Evolutionary conservation across 2,888 invertebrate species (phyloP).

Genomic region (Bruchidius siliquastri): DNA sequence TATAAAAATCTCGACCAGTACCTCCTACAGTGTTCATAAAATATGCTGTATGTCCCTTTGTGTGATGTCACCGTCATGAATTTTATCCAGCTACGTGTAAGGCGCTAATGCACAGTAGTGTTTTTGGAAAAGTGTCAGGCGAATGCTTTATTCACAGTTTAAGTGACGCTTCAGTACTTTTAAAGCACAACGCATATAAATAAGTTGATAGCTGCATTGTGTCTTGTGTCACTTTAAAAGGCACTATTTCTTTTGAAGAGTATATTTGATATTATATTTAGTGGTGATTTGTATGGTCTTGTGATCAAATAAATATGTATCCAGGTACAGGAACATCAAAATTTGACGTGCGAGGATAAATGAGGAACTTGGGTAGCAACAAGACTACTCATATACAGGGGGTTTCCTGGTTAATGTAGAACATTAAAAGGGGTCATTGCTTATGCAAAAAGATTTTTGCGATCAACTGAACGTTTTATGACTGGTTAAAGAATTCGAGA

Average conservation of each 20-base stretch:
- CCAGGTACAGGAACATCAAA: too few relatives aligned
- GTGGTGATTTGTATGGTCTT: too few relatives aligned
- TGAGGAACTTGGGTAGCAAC: too few relatives aligned
- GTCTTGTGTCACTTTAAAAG: not conserved
- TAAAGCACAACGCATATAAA: not conserved
- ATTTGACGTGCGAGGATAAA: too few relatives aligned
- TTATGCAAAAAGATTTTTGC: too few relatives aligned
- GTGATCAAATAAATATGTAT: too few relatives aligned
- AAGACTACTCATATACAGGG: too few relatives aligned
- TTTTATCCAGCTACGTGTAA: not conserved
- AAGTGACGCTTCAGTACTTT: not conserved
- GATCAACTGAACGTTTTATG: too few relatives aligned
- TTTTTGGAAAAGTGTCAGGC: not conserved
- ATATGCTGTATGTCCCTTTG: not conserved
- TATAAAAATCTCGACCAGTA: too few relatives aligned
- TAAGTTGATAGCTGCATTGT: not conserved
- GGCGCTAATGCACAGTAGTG: not conserved
- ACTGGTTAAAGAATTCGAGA: too few relatives aligned
- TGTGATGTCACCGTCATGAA: not conserved
- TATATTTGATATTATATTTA: not conserved
- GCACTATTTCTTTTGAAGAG: not conserved
- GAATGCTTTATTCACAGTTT: not conserved
- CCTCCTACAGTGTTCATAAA: not conserved
- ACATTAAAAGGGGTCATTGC: too few relatives aligned
- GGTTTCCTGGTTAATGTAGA: too few relatives aligned